Conservation (phyloP, 2,113 vertebrate species). For the Prunella fulvescens region DNA sequence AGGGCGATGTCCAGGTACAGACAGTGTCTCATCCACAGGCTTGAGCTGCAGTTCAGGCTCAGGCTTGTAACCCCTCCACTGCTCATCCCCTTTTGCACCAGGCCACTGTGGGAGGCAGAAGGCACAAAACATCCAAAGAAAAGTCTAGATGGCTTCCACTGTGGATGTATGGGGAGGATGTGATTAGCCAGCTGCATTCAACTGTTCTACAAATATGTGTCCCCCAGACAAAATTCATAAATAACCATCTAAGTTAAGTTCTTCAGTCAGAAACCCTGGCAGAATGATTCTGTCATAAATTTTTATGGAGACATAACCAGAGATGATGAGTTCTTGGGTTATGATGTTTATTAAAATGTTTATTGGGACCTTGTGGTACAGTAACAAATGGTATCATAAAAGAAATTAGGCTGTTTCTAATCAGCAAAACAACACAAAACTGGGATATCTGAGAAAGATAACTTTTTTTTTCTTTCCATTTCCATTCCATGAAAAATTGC, state of each 20-base stretch:
- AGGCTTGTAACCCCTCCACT: neutral
- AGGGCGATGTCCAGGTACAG: neutral
- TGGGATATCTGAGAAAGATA: neutral
- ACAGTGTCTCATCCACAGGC: neutral
- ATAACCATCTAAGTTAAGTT: conserved; percentile 45
- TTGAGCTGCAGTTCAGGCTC: neutral
- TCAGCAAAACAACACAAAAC: conserved; percentile 63
- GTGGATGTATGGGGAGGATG: neutral
- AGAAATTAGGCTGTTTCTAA: conserved; percentile 65
- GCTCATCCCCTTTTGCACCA: neutral
- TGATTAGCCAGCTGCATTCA: conserved; percentile 27
- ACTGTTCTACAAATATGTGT: conserved; percentile 15
- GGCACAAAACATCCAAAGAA: neutral
- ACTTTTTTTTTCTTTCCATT: conserved; percentile 27
- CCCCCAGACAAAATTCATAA: neutral
- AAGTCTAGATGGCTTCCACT: neutral
- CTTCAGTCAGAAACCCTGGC: conserved; percentile 28
- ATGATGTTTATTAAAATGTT: conserved; percentile 71
- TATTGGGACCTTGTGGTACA: conserved; percentile 63
- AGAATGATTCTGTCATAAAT: conserved; percentile 34
- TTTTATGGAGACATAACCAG: conserved; percentile 57
- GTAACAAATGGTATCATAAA: conserved; percentile 72
- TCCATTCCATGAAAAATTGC: conserved; percentile 29
- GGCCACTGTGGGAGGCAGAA: neutral
- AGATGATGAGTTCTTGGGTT: conserved; percentile 61